Evolutionary conservation across 2,888 invertebrate genomes (phyloP), one percentile per base, ranked within the genome.

Genomic region (Drosophila barbarae): DNA sequence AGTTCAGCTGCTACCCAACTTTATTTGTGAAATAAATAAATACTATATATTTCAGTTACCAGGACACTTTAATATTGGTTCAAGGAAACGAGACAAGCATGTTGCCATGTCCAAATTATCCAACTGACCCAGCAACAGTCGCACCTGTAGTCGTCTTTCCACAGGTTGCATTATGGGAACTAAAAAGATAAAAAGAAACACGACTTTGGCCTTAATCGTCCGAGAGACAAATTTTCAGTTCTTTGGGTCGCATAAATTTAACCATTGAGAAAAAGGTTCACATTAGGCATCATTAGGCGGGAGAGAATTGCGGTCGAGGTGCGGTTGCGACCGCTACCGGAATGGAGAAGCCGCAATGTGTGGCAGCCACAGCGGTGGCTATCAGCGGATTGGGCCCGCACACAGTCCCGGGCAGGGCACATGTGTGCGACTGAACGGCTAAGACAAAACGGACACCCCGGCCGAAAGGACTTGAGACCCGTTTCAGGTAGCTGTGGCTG

Each of bases 211-310:
- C 46, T 13, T 53, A 53, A 49, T 34, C 34, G 49, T 51, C 30
- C 13, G 41, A 32, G 21, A 59, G 57, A 76, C 77, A 80, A 76
- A 76, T 76, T 71, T 71, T 58, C 46, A 21, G 39, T 65, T 65
- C 30, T 32, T 44, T 50, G 53, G 65, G 61, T 38, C 56, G 76
- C 76, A 78, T 82, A 77, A 78, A 77, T 81, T 76, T 77, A 76
- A 66, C 68, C 82, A 82, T 66, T 72, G 76, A 66, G 38, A 58
- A 74, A 63, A 75, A 72, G 75, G 68, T 53, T 64, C 63, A 73
- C 79, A 77, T 77, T 77, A 77, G 79, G 76, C 79, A 71, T 77
- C 77, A 77, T 77, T 77, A 77, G 78, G 50, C 50, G 58, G 28
- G 41, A 36, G 38, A 68, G 63, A 64, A 71, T 65, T 77, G 78